Conservation (phyloP, 2,113 vertebrate genomes). For the Rynchops niger region DNA sequence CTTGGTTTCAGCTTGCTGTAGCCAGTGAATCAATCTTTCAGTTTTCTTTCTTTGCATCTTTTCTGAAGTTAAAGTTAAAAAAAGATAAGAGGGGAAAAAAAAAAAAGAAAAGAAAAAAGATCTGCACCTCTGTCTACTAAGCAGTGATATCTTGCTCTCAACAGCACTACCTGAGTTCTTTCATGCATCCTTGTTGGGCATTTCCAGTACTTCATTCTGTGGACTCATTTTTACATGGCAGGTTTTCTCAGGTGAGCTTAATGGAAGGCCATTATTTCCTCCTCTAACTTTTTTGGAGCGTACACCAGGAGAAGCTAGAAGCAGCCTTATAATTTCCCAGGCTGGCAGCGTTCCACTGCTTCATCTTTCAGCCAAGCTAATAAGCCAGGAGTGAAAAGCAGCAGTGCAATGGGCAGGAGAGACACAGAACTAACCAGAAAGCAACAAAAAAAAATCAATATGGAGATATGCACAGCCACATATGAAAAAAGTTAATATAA, state of each 20-base stretch:
- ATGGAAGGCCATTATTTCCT: neutral
- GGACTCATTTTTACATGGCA: neutral
- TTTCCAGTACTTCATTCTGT: neutral
- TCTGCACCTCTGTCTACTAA: neutral
- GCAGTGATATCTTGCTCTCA: neutral
- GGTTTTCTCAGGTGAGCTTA: neutral
- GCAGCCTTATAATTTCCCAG: neutral
- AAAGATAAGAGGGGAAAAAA: neutral
- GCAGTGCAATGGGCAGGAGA: neutral
- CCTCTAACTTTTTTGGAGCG: neutral
- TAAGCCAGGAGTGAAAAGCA: neutral
- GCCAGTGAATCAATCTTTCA: neutral
- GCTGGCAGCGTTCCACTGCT: neutral
- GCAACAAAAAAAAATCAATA: neutral
- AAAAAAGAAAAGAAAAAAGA: neutral
- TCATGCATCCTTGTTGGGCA: neutral
- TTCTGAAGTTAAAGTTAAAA: neutral
- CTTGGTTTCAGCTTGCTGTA: neutral
- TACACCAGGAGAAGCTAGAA: neutral
- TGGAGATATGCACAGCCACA: fast-evolving
- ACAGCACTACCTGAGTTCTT: neutral
- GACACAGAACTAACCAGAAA: neutral
- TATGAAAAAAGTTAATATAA: neutral
- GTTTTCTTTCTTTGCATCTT: neutral
- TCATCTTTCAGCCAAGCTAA: neutral